Conservation (phyloP, 2,113 vertebrate species). For the Gadus chalcogrammus region DNA sequence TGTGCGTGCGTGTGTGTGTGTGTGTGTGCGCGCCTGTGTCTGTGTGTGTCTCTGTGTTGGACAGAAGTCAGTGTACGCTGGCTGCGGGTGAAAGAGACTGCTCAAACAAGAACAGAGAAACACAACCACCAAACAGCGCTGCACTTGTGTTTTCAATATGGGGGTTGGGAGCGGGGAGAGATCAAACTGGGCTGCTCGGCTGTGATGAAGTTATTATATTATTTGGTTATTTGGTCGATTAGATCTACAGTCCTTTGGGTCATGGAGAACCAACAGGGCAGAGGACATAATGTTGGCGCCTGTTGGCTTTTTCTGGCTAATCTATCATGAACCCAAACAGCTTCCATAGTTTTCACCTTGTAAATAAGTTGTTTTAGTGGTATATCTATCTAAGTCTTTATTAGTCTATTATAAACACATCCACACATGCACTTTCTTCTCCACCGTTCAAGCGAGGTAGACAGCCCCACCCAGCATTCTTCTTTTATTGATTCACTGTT, state of each 20-base stretch:
- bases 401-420: slow-evolving; percentile 4
- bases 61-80: not conserved
- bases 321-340: no score
- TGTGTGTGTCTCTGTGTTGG: not conserved
- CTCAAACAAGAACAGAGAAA: no score
- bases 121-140: slow-evolving; percentile 4
- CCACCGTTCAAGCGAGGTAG: slow-evolving; percentile 52
- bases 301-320: no score
- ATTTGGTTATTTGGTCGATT: no score
- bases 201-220: not conserved
- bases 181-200: not conserved
- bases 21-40: slow-evolving; percentile 3
- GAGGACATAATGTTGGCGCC: no score
- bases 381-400: no score
- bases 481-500: slow-evolving; percentile 62
- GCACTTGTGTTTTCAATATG: not conserved
- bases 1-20: slow-evolving; percentile 58
- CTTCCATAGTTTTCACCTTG: no score
- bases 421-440: slow-evolving; percentile 18
- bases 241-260: no score
- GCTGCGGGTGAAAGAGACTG: not conserved
- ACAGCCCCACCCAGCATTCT: slow-evolving; percentile 66
- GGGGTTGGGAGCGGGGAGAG: no score
- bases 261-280: no score
- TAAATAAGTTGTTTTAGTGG: no score